phyloP scores from a whole-genome alignment of 2,797 vertebrate species.

The Diplodus puntazzo region DNA sequence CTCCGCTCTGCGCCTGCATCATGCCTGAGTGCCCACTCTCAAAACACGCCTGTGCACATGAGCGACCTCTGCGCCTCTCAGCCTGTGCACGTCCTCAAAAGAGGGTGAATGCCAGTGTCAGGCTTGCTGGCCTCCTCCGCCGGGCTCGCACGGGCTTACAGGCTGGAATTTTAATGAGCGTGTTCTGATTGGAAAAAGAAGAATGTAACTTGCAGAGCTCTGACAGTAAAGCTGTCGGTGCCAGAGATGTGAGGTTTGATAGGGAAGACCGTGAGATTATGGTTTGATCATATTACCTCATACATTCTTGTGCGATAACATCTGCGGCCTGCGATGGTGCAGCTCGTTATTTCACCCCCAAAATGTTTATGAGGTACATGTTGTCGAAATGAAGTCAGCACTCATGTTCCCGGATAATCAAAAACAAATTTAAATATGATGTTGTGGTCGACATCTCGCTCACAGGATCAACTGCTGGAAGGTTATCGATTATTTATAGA shows the following conservation, averaged over 20 bases:
- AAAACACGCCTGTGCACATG: constrained; percentile 65
- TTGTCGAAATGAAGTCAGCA: constrained; percentile 16
- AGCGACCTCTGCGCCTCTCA: constrained; percentile 39
- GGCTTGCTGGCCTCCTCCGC: constrained; percentile 63
- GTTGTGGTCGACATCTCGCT: not conserved
- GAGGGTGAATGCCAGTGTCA: constrained; percentile 64
- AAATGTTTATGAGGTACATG: constrained; percentile 33
- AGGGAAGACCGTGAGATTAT: constrained; percentile 4
- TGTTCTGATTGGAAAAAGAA: constrained; percentile 66
- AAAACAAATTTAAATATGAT: constrained; percentile 15
- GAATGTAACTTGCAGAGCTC: constrained; percentile 42
- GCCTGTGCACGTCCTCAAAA: constrained; percentile 60
- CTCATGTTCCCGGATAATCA: not conserved
- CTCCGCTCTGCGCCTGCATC: constrained; percentile 50
- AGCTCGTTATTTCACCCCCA: constrained; percentile 14
- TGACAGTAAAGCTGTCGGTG: constrained; percentile 27
- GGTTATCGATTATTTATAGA: not conserved
- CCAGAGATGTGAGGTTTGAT: constrained; percentile 26
- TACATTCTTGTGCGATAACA: constrained; percentile 34
- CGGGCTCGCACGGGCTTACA: constrained; percentile 55
- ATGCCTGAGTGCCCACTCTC: constrained; percentile 67
- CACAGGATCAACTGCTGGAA: not conserved
- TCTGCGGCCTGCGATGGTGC: constrained; percentile 29
- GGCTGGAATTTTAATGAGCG: constrained; percentile 84
- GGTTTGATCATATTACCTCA: constrained; percentile 41